phyloP scores from a whole-genome alignment of 2,888 invertebrate species.

The Mythimna lalbum region DNA sequence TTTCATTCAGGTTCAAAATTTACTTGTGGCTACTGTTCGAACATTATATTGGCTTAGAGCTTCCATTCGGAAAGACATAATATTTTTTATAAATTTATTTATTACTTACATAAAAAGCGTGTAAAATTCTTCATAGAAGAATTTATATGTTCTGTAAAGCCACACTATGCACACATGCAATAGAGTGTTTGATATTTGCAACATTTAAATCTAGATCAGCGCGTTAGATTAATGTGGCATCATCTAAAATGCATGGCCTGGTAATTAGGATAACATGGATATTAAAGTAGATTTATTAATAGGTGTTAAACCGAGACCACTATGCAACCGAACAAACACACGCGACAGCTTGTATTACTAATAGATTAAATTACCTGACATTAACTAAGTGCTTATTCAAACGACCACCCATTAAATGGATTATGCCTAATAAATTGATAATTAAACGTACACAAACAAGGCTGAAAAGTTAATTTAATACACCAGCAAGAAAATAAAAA shows the following conservation, averaged over 20 bases:
- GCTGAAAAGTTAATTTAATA: not conserved
- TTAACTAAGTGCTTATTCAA: conserved; percentile 4
- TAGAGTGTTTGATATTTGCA: not conserved
- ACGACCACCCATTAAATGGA: not conserved
- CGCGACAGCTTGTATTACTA: not conserved
- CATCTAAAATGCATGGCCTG: not conserved
- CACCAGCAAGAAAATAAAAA: not conserved
- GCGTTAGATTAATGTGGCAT: not conserved
- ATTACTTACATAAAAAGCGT: not conserved
- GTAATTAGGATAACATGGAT: not conserved
- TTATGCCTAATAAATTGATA: conserved; percentile 4
- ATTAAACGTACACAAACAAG: not conserved
- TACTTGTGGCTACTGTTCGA: conserved; percentile 7
- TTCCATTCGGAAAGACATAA: not conserved
- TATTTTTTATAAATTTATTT: not conserved
- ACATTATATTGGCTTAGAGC: not conserved
- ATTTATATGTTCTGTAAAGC: not conserved
- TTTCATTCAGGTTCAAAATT: conserved; percentile 17
- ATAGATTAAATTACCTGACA: conserved; percentile 3
- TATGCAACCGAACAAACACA: not conserved
- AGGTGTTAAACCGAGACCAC: conserved; percentile 16
- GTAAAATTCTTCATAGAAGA: not conserved
- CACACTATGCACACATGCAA: not conserved
- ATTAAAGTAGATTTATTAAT: conserved; percentile 18
- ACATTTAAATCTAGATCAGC: not conserved